Evolutionary conservation across 2,888 invertebrate species (phyloP).

Genomic region (Heliconius cydno): DNA sequence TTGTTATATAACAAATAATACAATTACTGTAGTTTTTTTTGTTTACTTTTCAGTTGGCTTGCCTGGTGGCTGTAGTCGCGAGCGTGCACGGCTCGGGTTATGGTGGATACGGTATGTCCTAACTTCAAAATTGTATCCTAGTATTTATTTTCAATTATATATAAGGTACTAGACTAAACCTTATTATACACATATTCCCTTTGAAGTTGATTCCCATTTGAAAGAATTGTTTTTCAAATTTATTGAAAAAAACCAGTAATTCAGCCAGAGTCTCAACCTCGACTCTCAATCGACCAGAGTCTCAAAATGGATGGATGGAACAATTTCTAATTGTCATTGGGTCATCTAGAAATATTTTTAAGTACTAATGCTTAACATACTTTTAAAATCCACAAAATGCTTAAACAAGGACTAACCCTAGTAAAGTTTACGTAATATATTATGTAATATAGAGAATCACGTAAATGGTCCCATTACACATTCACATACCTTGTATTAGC

Average conservation of each 20-base stretch:
- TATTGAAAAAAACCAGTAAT: no score
- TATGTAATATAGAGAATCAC: background rate
- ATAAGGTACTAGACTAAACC: background rate
- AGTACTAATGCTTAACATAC: background rate
- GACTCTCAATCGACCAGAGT: background rate
- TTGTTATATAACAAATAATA: no score
- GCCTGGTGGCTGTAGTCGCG: slow-evolving; percentile 62
- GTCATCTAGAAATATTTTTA: no score
- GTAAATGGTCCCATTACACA: background rate
- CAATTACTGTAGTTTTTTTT: background rate
- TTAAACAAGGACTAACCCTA: no score
- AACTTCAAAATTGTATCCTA: background rate
- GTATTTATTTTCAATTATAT: background rate
- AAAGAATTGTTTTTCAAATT: background rate
- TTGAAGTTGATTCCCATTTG: background rate
- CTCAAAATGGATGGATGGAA: background rate
- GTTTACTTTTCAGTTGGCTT: slow-evolving; percentile 38
- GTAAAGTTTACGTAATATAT: background rate
- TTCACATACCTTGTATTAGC: background rate
- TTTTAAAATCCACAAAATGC: background rate
- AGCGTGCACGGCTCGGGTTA: slow-evolving; percentile 41
- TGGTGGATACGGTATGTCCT: slow-evolving; percentile 28
- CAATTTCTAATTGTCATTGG: background rate
- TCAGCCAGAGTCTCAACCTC: background rate
- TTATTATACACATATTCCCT: no score